Conservation (phyloP, 1,140 invertebrate genomes). For the Antheraea pernyi region DNA sequence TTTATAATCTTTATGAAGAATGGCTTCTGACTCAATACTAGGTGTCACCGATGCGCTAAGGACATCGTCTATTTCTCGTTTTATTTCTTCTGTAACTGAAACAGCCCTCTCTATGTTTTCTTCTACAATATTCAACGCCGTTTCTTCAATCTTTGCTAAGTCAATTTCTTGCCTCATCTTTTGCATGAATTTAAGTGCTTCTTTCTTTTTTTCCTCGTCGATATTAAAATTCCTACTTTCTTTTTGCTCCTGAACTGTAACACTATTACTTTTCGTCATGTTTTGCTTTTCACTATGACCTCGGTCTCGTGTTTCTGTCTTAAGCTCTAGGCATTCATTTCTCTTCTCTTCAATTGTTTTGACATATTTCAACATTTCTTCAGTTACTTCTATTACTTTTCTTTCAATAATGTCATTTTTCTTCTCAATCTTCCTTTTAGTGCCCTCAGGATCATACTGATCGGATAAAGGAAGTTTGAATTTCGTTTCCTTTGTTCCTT, state of each 20-base stretch:
- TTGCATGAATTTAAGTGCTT: not conserved
- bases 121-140: constrained; percentile 42
- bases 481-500: constrained; percentile 27
- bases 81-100: constrained; percentile 41
- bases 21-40: not conserved
- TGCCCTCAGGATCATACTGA: constrained; percentile 52
- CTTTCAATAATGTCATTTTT: not conserved
- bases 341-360: not conserved
- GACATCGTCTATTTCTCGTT: constrained; percentile 39
- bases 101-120: constrained; percentile 47
- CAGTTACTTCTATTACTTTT: not conserved
- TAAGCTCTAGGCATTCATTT: not conserved
- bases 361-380: not conserved
- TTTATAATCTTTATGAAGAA: not conserved
- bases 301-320: not conserved
- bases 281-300: not conserved
- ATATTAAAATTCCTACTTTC: constrained; percentile 14
- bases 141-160: constrained; percentile 50
- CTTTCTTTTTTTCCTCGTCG: constrained; percentile 3
- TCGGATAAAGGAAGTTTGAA: constrained; percentile 62
- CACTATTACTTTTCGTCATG: not conserved
- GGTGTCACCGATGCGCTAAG: not conserved
- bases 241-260: constrained; percentile 8
- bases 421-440: constrained; percentile 26
- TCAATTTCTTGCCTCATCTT: constrained; percentile 36